Evolutionary conservation across 2,797 vertebrate species (phyloP).

Genomic region (Parotocinclus haroldoi): DNA sequence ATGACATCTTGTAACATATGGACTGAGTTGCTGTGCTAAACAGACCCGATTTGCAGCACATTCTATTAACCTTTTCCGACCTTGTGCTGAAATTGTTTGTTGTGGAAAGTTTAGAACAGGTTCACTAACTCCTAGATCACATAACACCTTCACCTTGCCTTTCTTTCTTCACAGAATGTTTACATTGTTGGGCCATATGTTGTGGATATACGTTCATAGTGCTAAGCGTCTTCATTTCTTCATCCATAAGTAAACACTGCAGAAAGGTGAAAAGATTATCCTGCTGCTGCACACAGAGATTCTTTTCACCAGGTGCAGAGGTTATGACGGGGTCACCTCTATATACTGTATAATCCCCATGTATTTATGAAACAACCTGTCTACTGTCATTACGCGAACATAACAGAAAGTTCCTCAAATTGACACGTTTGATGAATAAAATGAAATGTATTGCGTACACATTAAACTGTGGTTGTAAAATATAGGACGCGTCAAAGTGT

Average conservation of each 20-base stretch:
- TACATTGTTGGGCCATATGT: constrained; percentile 24
- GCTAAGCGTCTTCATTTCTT: constrained; percentile 41
- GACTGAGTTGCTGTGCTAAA: constrained; percentile 2
- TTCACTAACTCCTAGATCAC: constrained; percentile 4
- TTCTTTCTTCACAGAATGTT: constrained; percentile 31
- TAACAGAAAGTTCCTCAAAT: not conserved
- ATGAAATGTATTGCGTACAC: too few relatives aligned
- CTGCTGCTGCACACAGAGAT: constrained; percentile 11
- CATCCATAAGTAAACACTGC: constrained; percentile 27
- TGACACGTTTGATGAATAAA: too few relatives aligned
- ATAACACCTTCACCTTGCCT: constrained; percentile 9
- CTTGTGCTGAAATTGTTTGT: not conserved
- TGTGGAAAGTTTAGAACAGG: not conserved
- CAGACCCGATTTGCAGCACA: not conserved
- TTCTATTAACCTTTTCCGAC: constrained; percentile 25
- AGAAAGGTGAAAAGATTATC: constrained; percentile 29
- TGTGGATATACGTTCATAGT: constrained; percentile 28
- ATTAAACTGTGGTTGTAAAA: too few relatives aligned
- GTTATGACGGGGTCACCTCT: constrained; percentile 18
- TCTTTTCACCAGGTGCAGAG: constrained; percentile 2
- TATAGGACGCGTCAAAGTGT: too few relatives aligned
- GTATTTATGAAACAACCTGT: constrained; percentile 2
- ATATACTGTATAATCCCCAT: constrained; percentile 5
- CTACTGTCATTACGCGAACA: constrained; percentile 2
- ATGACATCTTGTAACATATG: constrained; percentile 14